phyloP scores from a whole-genome alignment of 2,888 invertebrate species.

The Morpho helenor region DNA sequence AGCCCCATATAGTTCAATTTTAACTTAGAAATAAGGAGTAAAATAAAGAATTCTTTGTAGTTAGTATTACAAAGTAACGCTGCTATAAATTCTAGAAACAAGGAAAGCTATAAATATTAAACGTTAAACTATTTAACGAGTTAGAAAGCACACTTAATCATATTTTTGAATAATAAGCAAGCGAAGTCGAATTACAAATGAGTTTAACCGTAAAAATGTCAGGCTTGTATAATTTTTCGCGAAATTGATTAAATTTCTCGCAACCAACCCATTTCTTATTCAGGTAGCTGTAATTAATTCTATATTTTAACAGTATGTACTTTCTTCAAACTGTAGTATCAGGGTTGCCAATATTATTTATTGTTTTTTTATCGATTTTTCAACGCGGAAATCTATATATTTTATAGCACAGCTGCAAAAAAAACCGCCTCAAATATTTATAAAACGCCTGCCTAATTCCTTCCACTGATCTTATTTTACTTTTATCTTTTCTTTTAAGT shows the following conservation, averaged over 20 bases:
- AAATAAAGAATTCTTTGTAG: too few species aligned
- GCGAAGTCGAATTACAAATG: slow-evolving; percentile 7
- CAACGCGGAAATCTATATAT: too few species aligned
- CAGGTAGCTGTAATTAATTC: slow-evolving; percentile 19
- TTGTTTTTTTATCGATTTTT: background rate
- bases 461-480: too few species aligned
- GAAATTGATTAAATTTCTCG: slow-evolving; percentile 17
- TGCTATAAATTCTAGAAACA: background rate
- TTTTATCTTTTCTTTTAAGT: too few species aligned
- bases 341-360: slow-evolving; percentile 12
- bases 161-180: slow-evolving; percentile 4
- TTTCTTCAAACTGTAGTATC: slow-evolving; percentile 5
- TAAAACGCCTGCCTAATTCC: too few species aligned
- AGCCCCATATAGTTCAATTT: too few species aligned
- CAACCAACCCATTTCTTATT: slow-evolving; percentile 14
- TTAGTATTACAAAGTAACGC: too few species aligned
- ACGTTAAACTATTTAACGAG: background rate
- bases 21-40: too few species aligned
- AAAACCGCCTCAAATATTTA: too few species aligned
- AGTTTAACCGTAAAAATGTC: slow-evolving; percentile 9
- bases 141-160: slow-evolving; percentile 1
- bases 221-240: background rate
- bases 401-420: too few species aligned
- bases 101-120: slow-evolving; percentile 2
- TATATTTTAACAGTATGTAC: slow-evolving; percentile 18